phyloP scores from a whole-genome alignment of 2,113 vertebrate genomes.

The Scalopus aquaticus region DNA sequence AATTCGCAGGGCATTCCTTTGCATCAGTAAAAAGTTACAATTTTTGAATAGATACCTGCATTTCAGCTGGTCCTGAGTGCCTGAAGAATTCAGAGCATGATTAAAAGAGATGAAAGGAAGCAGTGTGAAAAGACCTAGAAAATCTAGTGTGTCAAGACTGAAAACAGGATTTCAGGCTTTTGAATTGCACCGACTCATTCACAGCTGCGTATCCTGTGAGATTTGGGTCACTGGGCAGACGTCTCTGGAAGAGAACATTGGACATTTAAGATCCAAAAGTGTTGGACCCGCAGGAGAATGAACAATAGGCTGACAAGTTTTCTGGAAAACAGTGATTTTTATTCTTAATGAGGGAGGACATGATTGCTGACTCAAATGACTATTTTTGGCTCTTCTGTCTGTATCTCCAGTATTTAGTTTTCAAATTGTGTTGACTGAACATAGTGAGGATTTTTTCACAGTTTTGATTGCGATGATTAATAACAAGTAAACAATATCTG shows the following conservation, averaged over 20 bases:
- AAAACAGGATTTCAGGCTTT: constrained; percentile 53
- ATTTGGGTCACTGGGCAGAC: background rate
- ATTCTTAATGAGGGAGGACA: background rate
- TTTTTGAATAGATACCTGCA: constrained; percentile 50
- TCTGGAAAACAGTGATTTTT: constrained; percentile 30
- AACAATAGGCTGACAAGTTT: background rate
- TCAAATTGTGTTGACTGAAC: background rate
- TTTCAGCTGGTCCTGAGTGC: background rate
- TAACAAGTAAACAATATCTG: constrained; percentile 64
- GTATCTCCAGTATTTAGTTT: background rate
- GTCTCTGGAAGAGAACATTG: background rate
- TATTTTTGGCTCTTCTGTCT: constrained; percentile 21
- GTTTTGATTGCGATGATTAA: constrained; percentile 82
- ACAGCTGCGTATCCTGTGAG: background rate
- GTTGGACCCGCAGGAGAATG: constrained; percentile 4
- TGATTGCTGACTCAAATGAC: background rate
- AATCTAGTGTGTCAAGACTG: constrained; percentile 22
- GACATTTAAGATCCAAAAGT: background rate
- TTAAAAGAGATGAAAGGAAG: constrained; percentile 53
- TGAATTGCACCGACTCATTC: background rate
- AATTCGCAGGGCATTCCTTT: constrained; percentile 41
- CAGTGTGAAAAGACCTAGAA: constrained; percentile 23
- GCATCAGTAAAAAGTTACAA: background rate
- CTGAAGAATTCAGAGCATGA: constrained; percentile 27
- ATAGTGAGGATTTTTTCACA: background rate